These are phyloP conservation scores for Ommatoiulus sabulosus DNA, from an alignment of 2,888 invertebrate genomes.

Conservation along the genomic window DNA sequence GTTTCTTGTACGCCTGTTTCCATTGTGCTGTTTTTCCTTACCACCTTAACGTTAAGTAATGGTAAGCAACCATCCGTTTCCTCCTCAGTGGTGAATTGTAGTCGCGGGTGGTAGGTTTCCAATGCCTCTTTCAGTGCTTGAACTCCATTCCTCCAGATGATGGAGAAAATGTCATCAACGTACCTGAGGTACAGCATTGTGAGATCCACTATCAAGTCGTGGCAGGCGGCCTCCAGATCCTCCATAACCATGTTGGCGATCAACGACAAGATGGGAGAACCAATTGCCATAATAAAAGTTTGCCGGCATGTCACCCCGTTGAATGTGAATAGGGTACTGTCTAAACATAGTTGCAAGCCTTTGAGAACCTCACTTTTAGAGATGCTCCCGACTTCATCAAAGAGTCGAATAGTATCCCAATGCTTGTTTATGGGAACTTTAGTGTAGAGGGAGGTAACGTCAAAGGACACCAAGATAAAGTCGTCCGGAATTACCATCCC, in stretches of 20 bases:
- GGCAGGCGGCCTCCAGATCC: not conserved
- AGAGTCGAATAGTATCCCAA: too few relatives aligned
- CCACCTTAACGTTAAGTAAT: not conserved
- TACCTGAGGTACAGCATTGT: not conserved
- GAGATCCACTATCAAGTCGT: too few relatives aligned
- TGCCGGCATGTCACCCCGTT: not conserved
- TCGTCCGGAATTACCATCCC: not conserved
- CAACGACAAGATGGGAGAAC: not conserved
- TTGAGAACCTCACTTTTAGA: too few relatives aligned
- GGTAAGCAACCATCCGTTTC: not conserved
- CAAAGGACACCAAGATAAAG: too few relatives aligned
- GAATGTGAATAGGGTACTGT: too few relatives aligned
- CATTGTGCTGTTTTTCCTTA: not conserved
- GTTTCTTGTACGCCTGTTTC: not conserved
- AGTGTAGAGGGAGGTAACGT: not conserved
- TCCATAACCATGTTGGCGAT: not conserved
- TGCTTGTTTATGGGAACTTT: not conserved
- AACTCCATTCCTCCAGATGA: not conserved
- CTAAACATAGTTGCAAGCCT: too few relatives aligned
- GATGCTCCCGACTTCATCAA: too few relatives aligned
- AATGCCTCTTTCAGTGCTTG: not conserved
- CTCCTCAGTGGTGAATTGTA: not conserved
- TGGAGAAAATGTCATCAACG: not conserved
- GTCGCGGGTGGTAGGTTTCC: not conserved
- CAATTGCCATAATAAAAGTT: not conserved